Percentiles rank a stretch among this genome's conserved stretches.
phyloP scores from a whole-genome alignment of 2,113 vertebrate species.

The Syrrhaptes paradoxus region DNA sequence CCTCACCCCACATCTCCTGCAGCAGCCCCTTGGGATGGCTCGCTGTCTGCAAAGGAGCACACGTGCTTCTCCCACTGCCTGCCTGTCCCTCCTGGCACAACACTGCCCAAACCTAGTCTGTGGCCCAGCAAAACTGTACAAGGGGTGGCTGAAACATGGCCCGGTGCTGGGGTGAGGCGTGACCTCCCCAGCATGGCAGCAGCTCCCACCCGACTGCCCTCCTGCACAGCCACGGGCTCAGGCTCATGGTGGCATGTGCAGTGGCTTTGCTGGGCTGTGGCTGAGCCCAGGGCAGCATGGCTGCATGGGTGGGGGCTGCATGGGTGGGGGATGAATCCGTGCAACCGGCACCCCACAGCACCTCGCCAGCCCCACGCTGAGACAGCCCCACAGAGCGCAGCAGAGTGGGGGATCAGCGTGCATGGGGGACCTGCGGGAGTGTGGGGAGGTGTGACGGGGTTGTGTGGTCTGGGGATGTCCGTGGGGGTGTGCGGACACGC shows the following conservation, averaged over 20 bases:
- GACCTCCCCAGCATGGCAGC: accelerated
- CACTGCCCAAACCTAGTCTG: too few relatives aligned
- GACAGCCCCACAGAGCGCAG: neutral
- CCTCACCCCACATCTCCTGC: neutral
- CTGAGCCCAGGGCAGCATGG: neutral
- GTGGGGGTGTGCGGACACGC: accelerated
- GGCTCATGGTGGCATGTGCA: accelerated
- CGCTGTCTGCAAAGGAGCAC: too few relatives aligned
- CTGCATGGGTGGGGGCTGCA: accelerated
- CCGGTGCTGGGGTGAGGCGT: accelerated
- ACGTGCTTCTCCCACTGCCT: too few relatives aligned
- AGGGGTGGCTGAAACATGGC: too few relatives aligned
- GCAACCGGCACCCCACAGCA: neutral
- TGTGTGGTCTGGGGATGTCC: neutral
- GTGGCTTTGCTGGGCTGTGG: neutral
- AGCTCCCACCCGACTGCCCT: neutral
- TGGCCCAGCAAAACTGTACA: too few relatives aligned
- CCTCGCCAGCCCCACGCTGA: neutral
- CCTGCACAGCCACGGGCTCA: accelerated
- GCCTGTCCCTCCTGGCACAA: too few relatives aligned
- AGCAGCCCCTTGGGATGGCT: too few relatives aligned
- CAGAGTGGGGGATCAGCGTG: neutral
- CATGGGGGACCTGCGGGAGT: accelerated
- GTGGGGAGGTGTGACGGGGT: accelerated
- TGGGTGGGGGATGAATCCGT: neutral